Conservation (phyloP, 2,888 invertebrate genomes). For the Agonopterix heracliana region DNA sequence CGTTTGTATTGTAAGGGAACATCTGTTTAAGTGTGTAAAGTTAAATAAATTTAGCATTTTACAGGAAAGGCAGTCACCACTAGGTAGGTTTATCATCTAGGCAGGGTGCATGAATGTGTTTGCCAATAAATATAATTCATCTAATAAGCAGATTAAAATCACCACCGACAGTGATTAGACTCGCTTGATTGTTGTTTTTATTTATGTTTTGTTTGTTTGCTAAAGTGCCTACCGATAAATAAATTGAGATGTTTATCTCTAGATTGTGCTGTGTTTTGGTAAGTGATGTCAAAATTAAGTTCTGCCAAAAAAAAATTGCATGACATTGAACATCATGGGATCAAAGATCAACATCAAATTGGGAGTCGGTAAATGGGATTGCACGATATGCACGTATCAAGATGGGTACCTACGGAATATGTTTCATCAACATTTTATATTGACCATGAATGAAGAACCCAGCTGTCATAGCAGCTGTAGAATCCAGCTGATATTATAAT, state of each 20-base stretch:
- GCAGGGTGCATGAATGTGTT: constrained; percentile 66
- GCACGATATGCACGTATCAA: background rate
- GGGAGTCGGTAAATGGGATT: background rate
- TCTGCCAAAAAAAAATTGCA: background rate
- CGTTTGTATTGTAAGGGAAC: too few species aligned
- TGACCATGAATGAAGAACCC: too few species aligned
- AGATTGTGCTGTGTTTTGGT: constrained; percentile 43
- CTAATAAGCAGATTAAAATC: constrained; percentile 35
- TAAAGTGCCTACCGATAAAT: constrained; percentile 46
- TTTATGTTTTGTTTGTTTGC: constrained; percentile 56
- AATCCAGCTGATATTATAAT: too few species aligned
- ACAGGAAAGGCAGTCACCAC: too few species aligned
- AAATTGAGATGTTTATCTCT: constrained; percentile 38
- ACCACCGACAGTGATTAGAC: constrained; percentile 43
- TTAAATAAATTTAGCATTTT: too few species aligned
- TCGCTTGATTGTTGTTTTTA: constrained; percentile 43
- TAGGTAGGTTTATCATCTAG: background rate
- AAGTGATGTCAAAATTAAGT: constrained; percentile 44
- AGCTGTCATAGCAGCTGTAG: too few species aligned
- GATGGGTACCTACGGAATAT: too few species aligned
- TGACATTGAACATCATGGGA: background rate
- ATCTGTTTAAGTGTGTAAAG: too few species aligned
- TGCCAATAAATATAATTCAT: constrained; percentile 67
- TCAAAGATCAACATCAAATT: too few species aligned
- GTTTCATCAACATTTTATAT: too few species aligned